Evolutionary conservation across 35 echinoderm and acorn worm species (phyloP), one percentile per base, ranked within the genome.

Genomic region (Acanthaster planci): DNA sequence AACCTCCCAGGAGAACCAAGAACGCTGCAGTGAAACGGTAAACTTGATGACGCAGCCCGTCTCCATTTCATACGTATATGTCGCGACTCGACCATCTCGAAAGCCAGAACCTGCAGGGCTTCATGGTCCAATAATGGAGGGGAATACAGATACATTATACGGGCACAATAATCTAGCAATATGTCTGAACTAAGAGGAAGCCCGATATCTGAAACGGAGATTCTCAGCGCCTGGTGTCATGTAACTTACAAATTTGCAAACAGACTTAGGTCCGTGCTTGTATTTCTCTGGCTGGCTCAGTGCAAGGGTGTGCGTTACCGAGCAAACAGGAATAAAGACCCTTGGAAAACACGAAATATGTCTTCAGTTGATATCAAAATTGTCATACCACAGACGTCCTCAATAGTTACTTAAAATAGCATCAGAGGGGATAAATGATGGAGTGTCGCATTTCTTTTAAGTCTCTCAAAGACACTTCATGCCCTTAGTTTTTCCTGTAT

Each of bases 61-160:
- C 64, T 72, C 64, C 64, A 72, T 72, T 72, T 72, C 64, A 72
- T 31, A 14, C 64, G 64, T 27, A 72, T n/a, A n/a, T n/a, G n/a
- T n/a, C n/a, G 64, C 64, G 34, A 72, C 2, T 72, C n/a, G 64
- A 10, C n/a, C n/a, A n/a, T n/a, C 26, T 26, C 22, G 64, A 23
- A 72, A 26, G 64, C 26, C 34, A 72, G 26, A 21, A 72, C 64
- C 64, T 72, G 10, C 64, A 72, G 16, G 26, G 26, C 34, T 72
- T 26, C 30, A 26, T 14, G 64, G 10, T 26, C 64, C 64, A 72
- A 72, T 72, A 72, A 72, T 72, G 64, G 64, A 72, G 10, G 23
- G 34, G 19, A 26, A 19, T 34, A 26, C 7, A 72, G 64, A 26
- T 16, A 30, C 22, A 30, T 8, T 47, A 68, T 26, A 72, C 34